Evolutionary conservation across 2,797 vertebrate species (phyloP), one percentile per base, ranked within the genome.

Genomic region (Falco columbarius): DNA sequence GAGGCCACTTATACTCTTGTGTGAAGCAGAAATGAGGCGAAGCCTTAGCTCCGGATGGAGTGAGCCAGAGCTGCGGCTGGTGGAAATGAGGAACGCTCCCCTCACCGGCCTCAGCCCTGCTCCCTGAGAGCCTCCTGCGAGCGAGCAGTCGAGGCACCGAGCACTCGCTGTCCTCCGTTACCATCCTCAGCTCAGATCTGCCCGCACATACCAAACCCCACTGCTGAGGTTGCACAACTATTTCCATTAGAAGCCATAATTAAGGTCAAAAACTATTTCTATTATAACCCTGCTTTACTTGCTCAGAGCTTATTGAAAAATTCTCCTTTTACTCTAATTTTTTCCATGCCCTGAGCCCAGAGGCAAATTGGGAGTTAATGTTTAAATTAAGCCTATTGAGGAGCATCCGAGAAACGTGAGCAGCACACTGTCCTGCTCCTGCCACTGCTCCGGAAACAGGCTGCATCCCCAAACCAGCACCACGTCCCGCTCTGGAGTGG

Each of bases 221-320:
- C 82, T 86, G 92, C 94, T 93, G 94, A 91, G 81, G 62, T 38
- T 86, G 93, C 95, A 93, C 88, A 93, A 66, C 59, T 68, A 40
- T 85, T 85, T 94, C 95, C 81, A 90, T 95, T 97, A 96, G 86
- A 96, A 95, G 61, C 92, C 88, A 63, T 95, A 97, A 97, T 97
- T 97, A 97, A 96, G 97, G 95, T 92, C 90, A 86, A 96, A 96
- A 91, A 59, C 77, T 86, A 92, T 95, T 93, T 97, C 77, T 92
- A 75, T 89, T 94, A 89, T 34, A 97, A 83, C 90, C 55, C 54
- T 52, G 30, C 84, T 89, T 91, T 73, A 67, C 68, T 94, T 75
- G 40, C 55, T 96, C 59, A 9, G 73, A 96, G 81, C 89, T 93
- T 86, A 80, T 77, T 80, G 68, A 96, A 92, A 95, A 93, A 54